Percentiles rank a stretch among this genome's conserved stretches.
phyloP scores from a whole-genome alignment of 2,888 invertebrate species.

The Pyrrhia umbra region DNA sequence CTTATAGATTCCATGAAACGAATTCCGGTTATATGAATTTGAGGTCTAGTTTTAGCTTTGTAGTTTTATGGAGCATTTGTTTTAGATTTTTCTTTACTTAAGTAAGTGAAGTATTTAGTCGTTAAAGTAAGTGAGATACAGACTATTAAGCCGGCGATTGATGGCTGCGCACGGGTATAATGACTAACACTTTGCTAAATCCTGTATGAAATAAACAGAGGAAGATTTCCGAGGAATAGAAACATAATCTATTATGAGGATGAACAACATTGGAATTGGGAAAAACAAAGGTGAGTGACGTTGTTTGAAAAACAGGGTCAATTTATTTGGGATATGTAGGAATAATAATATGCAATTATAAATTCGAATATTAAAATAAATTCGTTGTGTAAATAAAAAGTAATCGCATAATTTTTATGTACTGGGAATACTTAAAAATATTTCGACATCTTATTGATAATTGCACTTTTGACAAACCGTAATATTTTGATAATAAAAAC shows the following conservation, averaged over 20 bases:
- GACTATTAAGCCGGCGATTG: slow-evolving; percentile 72
- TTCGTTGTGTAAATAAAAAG: slow-evolving; percentile 37
- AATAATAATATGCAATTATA: slow-evolving; percentile 38
- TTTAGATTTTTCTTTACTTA: slow-evolving; percentile 84
- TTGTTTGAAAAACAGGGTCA: slow-evolving; percentile 60
- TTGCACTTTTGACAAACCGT: slow-evolving; percentile 5
- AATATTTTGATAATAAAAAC: not conserved
- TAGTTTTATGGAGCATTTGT: slow-evolving; percentile 76
- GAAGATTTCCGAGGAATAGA: slow-evolving; percentile 54
- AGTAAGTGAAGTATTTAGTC: slow-evolving; percentile 73
- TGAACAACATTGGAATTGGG: slow-evolving; percentile 36
- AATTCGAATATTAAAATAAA: slow-evolving; percentile 36
- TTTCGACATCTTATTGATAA: slow-evolving; percentile 29
- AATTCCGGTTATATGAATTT: slow-evolving; percentile 69
- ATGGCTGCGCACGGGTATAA: slow-evolving; percentile 65
- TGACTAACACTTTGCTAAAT: slow-evolving; percentile 59
- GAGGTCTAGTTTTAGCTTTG: slow-evolving; percentile 60
- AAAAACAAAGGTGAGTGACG: slow-evolving; percentile 45
- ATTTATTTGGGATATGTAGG: slow-evolving; percentile 45
- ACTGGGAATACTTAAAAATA: not conserved
- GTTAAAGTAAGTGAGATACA: slow-evolving; percentile 77
- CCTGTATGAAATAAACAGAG: slow-evolving; percentile 58
- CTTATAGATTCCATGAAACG: slow-evolving; percentile 82
- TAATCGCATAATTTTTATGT: slow-evolving; percentile 20
- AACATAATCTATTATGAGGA: slow-evolving; percentile 41